Percentiles rank a stretch among this genome's conserved stretches.
These are phyloP conservation scores for Caenorhabditis virilis DNA, from an alignment of 2,888 invertebrate species.

Conservation along the genomic window DNA sequence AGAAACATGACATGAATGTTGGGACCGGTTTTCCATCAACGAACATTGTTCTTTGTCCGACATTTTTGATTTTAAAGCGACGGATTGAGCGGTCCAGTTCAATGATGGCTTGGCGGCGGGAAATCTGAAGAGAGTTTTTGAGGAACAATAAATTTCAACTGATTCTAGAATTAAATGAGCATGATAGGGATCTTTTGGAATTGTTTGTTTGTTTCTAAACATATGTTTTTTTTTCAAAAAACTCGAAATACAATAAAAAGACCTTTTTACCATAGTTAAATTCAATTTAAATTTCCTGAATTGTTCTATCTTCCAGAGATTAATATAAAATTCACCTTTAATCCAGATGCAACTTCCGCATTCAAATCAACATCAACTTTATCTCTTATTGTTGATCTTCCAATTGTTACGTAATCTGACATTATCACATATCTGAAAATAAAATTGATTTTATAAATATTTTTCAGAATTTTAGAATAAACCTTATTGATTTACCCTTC, in stretches of 20 bases:
- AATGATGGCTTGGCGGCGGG: conserved; percentile 45
- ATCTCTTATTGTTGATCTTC: conserved; percentile 69
- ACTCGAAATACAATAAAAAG: too few species aligned
- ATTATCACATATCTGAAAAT: conserved; percentile 39
- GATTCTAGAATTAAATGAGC: conserved; percentile 14
- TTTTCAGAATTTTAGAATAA: conserved; percentile 4
- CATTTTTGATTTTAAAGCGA: conserved; percentile 20
- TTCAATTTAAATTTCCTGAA: neutral
- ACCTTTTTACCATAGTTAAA: too few species aligned
- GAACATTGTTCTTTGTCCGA: conserved; percentile 33
- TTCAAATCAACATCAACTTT: conserved; percentile 62
- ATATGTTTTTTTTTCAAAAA: too few species aligned
- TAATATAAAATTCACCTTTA: conserved; percentile 8
- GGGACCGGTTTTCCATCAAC: conserved; percentile 31
- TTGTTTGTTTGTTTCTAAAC: too few species aligned
- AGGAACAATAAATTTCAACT: too few species aligned
- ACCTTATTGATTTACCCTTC: conserved; percentile 48
- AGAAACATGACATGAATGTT: conserved; percentile 7
- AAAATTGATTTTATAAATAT: conserved; percentile 1
- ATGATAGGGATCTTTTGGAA: too few species aligned
- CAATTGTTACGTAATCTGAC: conserved; percentile 74
- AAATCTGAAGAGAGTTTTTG: conserved; percentile 43
- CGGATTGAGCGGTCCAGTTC: conserved; percentile 5
- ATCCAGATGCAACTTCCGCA: conserved; percentile 49
- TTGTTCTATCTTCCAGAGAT: too few species aligned